Conservation (phyloP, 2,888 invertebrate species). For the Sicus ferrugineus region DNA sequence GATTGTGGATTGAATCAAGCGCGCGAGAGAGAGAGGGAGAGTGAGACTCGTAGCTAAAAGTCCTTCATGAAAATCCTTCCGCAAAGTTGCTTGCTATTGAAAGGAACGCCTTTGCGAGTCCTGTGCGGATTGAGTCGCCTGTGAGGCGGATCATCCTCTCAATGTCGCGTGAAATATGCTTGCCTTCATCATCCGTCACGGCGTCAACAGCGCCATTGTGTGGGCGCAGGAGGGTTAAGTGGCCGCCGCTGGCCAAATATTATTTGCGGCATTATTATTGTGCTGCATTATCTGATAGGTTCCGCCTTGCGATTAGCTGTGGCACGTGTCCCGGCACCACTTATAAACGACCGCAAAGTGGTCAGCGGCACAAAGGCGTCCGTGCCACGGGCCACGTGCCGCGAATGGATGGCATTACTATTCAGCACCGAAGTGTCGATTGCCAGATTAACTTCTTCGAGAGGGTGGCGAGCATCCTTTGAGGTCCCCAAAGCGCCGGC, state of each 20-base stretch:
- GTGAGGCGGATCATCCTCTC: neutral
- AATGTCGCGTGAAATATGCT: constrained; percentile 1
- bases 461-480: constrained; percentile 5
- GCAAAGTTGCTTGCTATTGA: neutral
- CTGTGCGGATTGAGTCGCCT: neutral
- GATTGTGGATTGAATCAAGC: no score
- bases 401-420: neutral
- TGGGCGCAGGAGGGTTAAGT: constrained; percentile 22
- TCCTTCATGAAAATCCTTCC: no score
- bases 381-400: constrained; percentile 15
- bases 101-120: no score
- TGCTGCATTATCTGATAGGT: constrained; percentile 43
- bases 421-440: constrained; percentile 16
- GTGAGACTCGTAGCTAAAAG: no score
- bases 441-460: constrained; percentile 7
- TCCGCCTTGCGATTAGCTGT: constrained; percentile 57
- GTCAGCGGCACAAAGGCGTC: constrained; percentile 20
- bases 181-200: neutral
- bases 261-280: constrained; percentile 21
- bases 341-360: constrained; percentile 34
- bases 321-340: constrained; percentile 51
- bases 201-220: neutral
- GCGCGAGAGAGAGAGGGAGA: no score
- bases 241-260: constrained; percentile 11
- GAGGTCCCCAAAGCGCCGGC: neutral